Conservation (phyloP, 2,113 vertebrate genomes). For the Neodontobutis hainanensis region DNA sequence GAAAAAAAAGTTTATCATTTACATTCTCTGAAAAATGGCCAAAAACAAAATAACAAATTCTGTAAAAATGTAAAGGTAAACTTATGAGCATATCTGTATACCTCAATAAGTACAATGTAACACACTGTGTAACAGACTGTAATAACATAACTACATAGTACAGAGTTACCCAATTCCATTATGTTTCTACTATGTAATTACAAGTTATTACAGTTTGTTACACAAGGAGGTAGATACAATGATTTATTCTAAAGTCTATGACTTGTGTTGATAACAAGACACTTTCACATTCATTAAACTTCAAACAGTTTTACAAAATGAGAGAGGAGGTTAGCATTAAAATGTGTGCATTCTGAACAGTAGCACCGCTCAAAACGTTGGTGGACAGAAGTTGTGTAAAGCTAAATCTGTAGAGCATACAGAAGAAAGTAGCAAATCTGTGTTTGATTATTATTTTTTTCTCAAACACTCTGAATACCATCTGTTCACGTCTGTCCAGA, state of each 20-base stretch:
- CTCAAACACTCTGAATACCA: neutral
- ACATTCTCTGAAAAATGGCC: too few species aligned
- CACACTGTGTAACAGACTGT: too few species aligned
- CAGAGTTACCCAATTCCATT: too few species aligned
- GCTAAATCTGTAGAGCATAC: neutral
- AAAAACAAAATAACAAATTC: too few species aligned
- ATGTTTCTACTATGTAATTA: too few species aligned
- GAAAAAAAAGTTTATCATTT: too few species aligned
- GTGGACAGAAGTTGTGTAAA: conserved; percentile 1
- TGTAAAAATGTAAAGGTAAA: too few species aligned
- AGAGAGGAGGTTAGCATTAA: neutral
- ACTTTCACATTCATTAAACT: neutral
- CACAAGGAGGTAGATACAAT: too few species aligned
- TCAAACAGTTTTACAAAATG: neutral
- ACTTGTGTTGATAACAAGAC: neutral
- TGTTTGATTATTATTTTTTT: neutral
- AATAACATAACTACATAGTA: too few species aligned
- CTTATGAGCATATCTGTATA: too few species aligned
- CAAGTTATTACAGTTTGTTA: too few species aligned
- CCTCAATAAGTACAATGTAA: too few species aligned
- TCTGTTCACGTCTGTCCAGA: neutral
- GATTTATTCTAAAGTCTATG: neutral
- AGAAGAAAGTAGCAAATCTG: conserved; percentile 4
- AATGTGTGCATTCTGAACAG: neutral
- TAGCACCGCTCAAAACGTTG: neutral